These are phyloP conservation scores for Stichodactyla mertensii DNA, from an alignment of 64 coral and sea anemone genomes.

Conservation along the genomic window DNA sequence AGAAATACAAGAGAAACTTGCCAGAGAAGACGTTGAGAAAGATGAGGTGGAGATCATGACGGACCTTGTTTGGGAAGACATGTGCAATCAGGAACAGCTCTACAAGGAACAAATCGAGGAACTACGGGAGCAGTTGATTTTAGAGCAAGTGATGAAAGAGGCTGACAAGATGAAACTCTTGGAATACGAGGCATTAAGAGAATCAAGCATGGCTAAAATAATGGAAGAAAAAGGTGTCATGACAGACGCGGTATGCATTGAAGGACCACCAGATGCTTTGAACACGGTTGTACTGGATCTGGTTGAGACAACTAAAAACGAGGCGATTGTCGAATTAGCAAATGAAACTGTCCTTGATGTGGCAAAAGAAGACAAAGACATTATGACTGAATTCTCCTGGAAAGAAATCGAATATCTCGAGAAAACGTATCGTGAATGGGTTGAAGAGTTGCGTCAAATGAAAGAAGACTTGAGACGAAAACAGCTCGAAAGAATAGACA, in stretches of 20 bases:
- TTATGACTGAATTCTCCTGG: constrained; percentile 44
- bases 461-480: background rate
- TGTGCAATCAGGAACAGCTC: background rate
- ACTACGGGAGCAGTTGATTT: background rate
- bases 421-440: constrained; percentile 28
- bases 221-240: background rate
- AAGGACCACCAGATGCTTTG: background rate
- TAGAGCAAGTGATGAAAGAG: background rate
- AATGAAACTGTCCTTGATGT: background rate
- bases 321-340: background rate
- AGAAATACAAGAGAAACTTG: background rate
- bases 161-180: background rate
- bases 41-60: background rate
- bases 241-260: background rate
- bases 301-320: background rate
- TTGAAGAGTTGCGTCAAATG: constrained; percentile 17
- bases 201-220: background rate
- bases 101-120: background rate
- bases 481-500: constrained; percentile 15
- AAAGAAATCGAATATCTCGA: constrained; percentile 48
- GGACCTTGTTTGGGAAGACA: background rate
- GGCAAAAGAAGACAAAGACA: constrained; percentile 22
- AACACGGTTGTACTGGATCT: background rate
- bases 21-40: background rate
- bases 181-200: background rate